Conservation (phyloP, 2,888 invertebrate genomes). For the Cantharis rufa region DNA sequence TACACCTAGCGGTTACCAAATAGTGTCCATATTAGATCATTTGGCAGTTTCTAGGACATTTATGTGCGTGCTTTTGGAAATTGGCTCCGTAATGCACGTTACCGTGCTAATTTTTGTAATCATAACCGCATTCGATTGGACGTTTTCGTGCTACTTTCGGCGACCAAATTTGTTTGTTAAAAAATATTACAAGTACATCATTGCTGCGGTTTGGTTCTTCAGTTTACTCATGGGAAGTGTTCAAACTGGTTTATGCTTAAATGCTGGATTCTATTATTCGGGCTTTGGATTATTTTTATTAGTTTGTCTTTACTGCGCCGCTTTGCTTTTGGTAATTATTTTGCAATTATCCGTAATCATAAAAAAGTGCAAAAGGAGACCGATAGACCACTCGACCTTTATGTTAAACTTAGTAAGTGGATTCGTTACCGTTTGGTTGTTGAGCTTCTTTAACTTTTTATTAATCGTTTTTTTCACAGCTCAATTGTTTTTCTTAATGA, state of each 20-base stretch:
- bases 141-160: not conserved
- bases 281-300: not conserved
- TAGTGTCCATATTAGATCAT: not conserved
- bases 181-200: not conserved
- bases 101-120: not conserved
- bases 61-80: not conserved
- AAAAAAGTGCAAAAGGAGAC: not conserved
- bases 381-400: not conserved
- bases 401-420: conserved; percentile 7
- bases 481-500: not conserved
- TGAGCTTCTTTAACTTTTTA: not conserved
- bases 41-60: not conserved
- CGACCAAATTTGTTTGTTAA: not conserved
- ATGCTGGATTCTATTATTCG: not conserved
- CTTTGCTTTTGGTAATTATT: not conserved
- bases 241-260: not conserved
- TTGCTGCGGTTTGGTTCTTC: not conserved
- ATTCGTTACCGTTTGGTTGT: not conserved
- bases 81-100: not conserved
- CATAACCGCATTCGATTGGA: not conserved
- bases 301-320: not conserved
- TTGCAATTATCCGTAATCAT: not conserved
- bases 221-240: not conserved
- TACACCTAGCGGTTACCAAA: not conserved
- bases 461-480: not conserved